Base-by-base conservation (phyloP, 2,888 invertebrate species). In the Eurytoma adleriae region DNA sequence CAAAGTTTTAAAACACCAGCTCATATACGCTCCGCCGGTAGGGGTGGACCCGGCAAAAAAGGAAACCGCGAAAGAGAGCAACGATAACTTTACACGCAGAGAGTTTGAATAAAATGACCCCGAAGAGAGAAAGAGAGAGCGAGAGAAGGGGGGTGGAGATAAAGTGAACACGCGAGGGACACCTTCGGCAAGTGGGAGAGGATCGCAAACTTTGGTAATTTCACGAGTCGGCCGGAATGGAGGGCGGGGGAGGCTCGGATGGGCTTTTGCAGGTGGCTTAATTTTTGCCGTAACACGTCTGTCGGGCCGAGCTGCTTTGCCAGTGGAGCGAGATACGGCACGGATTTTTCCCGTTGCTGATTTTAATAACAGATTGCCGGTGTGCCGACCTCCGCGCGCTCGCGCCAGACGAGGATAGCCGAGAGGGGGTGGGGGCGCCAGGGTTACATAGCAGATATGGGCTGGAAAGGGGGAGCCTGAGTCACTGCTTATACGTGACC, bases 321-420 rank as follows among this genome's bases (percentile, higher is more conserved):
- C 83, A 80, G 85, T 83, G 81, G 54, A 78, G 61, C 84, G 81
- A 90, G 90, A 90, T 90, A 90, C 88, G 90, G 90, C 90, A 90
- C 90, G 90, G 88, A 90, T 90, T 90, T 90, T 90, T 90, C 90
- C 89, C 90, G 89, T 90, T 90, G 89, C 89, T 90, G 90, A 90
- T 90, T 90, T 90, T 90, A 90, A 90, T 90, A 90, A 90, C 89
- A 90, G 89, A 89, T 89, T 89, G 79, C 74, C 74, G 48, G 69
- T 74, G 73, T 16, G 50, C 82, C 83, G 82, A 78, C 82, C 80
- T 54, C 13, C 52, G 69, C 69, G 66, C 64, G 50, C 40, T n/a
- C 54, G 30, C 48, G 30, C 61, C 40, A 40, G 40, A 24, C 40
- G 54, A 16, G n/a, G 14, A 30, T 30, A 40, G 40, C 24, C 24